Evolutionary conservation across 1,140 invertebrate species (phyloP), one percentile per base, ranked within the genome.

Genomic region (Ditylenchus dipsaci): DNA sequence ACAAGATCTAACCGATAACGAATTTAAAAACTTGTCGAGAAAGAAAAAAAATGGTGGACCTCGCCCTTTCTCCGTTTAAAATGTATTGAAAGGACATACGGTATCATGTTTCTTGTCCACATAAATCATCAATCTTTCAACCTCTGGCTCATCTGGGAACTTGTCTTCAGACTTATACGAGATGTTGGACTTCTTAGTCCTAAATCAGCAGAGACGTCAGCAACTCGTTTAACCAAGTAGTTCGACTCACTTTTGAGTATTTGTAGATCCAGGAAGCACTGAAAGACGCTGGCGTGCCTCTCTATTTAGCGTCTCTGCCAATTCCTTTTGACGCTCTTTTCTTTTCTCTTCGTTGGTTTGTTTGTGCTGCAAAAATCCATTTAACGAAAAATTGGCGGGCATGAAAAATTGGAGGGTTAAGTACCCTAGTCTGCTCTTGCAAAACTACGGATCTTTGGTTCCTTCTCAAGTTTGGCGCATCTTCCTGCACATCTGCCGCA

Each of bases 301-400:
- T 82, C 93, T 91, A 82, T 99, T 98, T 11, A 98, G 84, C 66
- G 89, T 88, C 59, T 90, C 87, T 0, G 91, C 92, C 33, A 99
- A 85, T 86, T 97, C 94, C 76, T 92, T 91, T 83, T 98, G 96
- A 87, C 97, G 93, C 78, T 93, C 88, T 79, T 95, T 93, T 21
- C 96, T 87, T 84, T 97, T 97, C 76, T 97, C 95, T 85, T 99
- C 96, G 0, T 92, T 90, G 26, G 92, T 94, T 75, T 91, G 90
- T 83, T 99, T 96, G 61, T 91, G 75, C 65, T 74, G 43, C 11
- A 73, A 21, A 33, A 7, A 5, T 38, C 13, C 59, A 7, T 33
- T 26, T 21, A 27, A 61, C 13, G 59, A n/a, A n/a, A n/a, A n/a
- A 15, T 15, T 15, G 21, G 45, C 45, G n/a, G n/a, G 59, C 69